Evolutionary conservation across 2,113 vertebrate genomes (phyloP).

Genomic region (Lonchura striata): DNA sequence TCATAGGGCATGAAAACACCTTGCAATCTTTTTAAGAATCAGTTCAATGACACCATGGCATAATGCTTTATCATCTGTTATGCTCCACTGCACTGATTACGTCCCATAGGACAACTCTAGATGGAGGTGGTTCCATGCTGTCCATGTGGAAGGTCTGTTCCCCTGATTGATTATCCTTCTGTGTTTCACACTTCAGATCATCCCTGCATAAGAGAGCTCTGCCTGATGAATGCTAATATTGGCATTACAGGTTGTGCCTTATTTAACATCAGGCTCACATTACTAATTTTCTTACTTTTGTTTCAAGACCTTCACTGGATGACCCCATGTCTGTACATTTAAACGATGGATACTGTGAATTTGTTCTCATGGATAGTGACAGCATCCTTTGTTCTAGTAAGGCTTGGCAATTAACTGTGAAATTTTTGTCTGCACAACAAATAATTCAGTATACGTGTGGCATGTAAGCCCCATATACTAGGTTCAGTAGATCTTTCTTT

Average conservation of each 20-base stretch:
- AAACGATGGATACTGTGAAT: not conserved
- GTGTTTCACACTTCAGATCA: slow-evolving; percentile 1
- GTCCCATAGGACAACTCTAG: slow-evolving; percentile 2
- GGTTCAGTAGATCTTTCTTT: not conserved
- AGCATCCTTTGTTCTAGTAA: not conserved
- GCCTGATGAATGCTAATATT: not conserved
- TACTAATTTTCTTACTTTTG: not conserved
- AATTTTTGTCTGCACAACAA: not conserved
- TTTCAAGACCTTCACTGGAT: not conserved
- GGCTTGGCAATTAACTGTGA: not conserved
- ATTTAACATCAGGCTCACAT: not conserved
- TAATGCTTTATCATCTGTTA: slow-evolving; percentile 33
- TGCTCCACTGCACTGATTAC: not conserved
- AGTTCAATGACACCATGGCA: not conserved
- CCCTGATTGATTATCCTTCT: slow-evolving; percentile 14
- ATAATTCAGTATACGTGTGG: not conserved
- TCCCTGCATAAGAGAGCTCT: not conserved
- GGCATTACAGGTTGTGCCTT: not conserved
- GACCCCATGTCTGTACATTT: not conserved
- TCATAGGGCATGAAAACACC: not conserved
- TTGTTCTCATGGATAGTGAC: not conserved
- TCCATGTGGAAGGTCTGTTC: not conserved
- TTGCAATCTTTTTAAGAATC: not conserved
- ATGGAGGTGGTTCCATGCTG: not conserved
- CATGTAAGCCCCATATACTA: not conserved